Conservation (phyloP, 2,797 vertebrate genomes). For the Pygocentrus nattereri region DNA sequence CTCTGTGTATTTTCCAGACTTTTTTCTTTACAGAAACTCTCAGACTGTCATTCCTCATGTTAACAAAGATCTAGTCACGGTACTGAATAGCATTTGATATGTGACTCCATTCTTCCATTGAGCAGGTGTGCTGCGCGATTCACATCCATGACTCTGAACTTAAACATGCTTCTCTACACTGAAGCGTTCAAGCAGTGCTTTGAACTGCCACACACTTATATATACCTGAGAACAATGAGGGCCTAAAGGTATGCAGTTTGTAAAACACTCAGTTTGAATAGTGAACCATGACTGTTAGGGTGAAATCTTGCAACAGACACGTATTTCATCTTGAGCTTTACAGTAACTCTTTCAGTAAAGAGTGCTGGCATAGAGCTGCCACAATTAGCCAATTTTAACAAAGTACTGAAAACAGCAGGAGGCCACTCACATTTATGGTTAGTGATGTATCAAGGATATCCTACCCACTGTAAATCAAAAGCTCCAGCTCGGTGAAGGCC, state of each 20-base stretch:
- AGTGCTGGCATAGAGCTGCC: too few species aligned
- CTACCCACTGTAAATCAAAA: too few species aligned
- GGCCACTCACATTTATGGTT: too few species aligned
- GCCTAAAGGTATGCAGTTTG: neutral
- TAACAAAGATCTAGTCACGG: neutral
- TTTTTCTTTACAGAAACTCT: neutral
- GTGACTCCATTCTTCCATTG: neutral
- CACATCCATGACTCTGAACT: neutral
- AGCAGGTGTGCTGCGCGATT: neutral
- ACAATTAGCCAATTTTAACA: too few species aligned
- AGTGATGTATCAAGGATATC: too few species aligned
- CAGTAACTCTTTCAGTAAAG: too few species aligned
- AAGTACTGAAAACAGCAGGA: too few species aligned
- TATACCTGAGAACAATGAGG: neutral
- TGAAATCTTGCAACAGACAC: too few species aligned
- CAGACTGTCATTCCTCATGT: neutral
- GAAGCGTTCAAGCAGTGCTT: neutral
- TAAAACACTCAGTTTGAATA: too few species aligned
- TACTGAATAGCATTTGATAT: neutral
- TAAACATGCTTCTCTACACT: neutral
- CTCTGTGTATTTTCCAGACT: slow-evolving; percentile 5
- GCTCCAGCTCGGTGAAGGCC: too few species aligned
- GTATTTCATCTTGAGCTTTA: too few species aligned
- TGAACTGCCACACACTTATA: neutral
- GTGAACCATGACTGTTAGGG: too few species aligned